Percentiles rank a stretch among this genome's conserved stretches.
phyloP scores from a whole-genome alignment of 1,140 invertebrate species.

The Cepaea nemoralis region DNA sequence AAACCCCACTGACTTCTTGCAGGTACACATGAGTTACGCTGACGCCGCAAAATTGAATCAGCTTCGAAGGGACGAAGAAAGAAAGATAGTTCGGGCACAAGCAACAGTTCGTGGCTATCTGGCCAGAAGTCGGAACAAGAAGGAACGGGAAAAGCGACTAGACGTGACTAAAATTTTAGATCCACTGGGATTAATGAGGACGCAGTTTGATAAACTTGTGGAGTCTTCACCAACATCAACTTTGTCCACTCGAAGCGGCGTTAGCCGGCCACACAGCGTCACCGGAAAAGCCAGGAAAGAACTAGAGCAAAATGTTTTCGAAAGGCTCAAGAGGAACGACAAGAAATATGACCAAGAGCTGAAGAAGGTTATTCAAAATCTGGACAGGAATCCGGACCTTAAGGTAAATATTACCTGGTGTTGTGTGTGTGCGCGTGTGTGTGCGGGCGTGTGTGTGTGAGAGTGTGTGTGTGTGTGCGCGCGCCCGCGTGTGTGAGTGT shows the following conservation, averaged over 20 bases:
- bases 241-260: conserved; percentile 32
- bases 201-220: conserved; percentile 29
- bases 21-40: conserved; percentile 50
- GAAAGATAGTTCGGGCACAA: conserved; percentile 44
- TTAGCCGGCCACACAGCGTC: conserved; percentile 14
- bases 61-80: conserved; percentile 38
- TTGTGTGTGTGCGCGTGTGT: no score
- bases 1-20: conserved; percentile 5
- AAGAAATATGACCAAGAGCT: conserved; percentile 29
- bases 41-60: conserved; percentile 45
- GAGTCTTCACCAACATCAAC: conserved; percentile 33
- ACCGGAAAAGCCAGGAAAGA: background rate
- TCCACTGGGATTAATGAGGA: conserved; percentile 22
- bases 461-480: no score
- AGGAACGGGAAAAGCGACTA: background rate
- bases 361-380: conserved; percentile 5
- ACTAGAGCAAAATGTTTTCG: conserved; percentile 17
- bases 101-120: conserved; percentile 48
- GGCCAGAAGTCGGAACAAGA: conserved; percentile 37
- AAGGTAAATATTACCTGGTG: conserved; percentile 27
- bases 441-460: no score
- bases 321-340: conserved; percentile 18
- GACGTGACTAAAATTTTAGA: conserved; percentile 12
- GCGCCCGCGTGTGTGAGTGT: no score
- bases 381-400: conserved; percentile 19